phyloP scores from a whole-genome alignment of 2,888 invertebrate genomes.

The Spatulosminthurus flaviceps region DNA sequence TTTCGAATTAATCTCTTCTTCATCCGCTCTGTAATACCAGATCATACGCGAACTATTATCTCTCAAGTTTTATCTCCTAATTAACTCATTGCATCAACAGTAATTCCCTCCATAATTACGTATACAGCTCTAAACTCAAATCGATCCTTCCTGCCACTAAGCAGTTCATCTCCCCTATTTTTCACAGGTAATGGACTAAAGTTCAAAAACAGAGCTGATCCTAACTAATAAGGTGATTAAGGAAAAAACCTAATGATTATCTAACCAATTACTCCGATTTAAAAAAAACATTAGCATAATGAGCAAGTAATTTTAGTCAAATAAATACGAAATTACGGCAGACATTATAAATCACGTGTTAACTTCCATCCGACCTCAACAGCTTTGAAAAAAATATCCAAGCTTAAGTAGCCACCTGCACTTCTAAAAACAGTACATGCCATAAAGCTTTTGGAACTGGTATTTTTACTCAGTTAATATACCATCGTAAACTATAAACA shows the following conservation, averaged over 20 bases:
- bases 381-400: too few relatives aligned
- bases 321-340: neutral
- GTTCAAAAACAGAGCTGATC: neutral
- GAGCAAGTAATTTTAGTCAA: neutral
- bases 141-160: too few relatives aligned
- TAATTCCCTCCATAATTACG: too few relatives aligned
- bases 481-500: too few relatives aligned
- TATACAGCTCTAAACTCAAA: too few relatives aligned
- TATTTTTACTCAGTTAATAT: too few relatives aligned
- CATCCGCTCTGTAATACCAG: constrained; percentile 54
- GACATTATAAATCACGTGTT: too few relatives aligned
- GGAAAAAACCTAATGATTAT: neutral
- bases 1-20: constrained; percentile 67
- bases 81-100: neutral
- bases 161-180: too few relatives aligned
- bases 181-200: neutral
- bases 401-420: too few relatives aligned
- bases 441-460: too few relatives aligned
- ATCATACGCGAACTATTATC: neutral
- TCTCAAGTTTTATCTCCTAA: neutral
- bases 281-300: constrained; percentile 30
- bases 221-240: constrained; percentile 13
- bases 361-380: too few relatives aligned
- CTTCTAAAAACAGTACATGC: too few relatives aligned
- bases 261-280: neutral